Evolutionary conservation across 2,888 invertebrate species (phyloP).

Genomic region (Thymelicus acteon): DNA sequence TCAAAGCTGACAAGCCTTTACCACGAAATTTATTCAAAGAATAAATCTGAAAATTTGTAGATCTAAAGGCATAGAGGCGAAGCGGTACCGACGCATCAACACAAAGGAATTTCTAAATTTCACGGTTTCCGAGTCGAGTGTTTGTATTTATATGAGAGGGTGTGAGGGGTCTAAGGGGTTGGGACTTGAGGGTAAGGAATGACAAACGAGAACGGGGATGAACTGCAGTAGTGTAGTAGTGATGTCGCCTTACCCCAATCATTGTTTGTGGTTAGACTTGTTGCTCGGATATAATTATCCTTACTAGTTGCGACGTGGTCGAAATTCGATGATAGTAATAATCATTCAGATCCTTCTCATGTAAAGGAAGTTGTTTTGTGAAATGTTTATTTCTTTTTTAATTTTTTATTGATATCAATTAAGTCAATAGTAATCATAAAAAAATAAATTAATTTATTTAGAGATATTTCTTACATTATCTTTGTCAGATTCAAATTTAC

Average conservation of each 20-base stretch:
- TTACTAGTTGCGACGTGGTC: background rate
- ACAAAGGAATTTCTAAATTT: constrained; percentile 85
- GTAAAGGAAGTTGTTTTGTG: no score
- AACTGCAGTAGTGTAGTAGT: constrained; percentile 48
- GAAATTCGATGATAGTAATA: no score
- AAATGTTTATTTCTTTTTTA: no score
- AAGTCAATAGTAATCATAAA: no score
- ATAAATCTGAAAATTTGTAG: constrained; percentile 85
- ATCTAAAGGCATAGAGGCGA: constrained; percentile 81
- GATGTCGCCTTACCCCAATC: constrained; percentile 48
- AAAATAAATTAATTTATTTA: no score
- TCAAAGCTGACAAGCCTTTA: constrained; percentile 82
- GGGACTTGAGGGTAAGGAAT: constrained; percentile 64
- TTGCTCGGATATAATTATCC: background rate
- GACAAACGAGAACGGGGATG: constrained; percentile 70
- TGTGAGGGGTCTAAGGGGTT: constrained; percentile 41
- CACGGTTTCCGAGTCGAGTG: constrained; percentile 81
- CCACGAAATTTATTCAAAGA: constrained; percentile 85
- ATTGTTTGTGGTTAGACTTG: constrained; percentile 15
- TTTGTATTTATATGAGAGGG: constrained; percentile 81
- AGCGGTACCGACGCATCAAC: constrained; percentile 79
- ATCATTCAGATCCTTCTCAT: no score
- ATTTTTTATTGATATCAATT: no score
- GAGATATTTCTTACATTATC: no score
- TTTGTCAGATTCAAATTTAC: no score